Conservation (phyloP, 2,113 vertebrate species). For the Electrona antarctica region DNA sequence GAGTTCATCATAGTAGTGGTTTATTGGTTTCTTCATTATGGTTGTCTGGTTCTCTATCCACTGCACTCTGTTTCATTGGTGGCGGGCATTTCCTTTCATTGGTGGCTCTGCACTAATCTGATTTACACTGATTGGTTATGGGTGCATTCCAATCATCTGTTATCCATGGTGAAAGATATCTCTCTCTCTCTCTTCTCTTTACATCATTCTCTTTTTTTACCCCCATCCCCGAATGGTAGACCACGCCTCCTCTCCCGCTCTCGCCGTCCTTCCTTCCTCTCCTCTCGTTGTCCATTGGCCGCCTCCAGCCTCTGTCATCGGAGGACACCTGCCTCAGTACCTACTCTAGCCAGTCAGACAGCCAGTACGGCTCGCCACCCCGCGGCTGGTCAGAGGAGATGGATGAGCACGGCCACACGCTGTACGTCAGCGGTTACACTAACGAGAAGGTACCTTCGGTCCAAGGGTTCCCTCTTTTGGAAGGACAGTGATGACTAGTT, state of each 20-base stretch:
- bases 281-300: conserved; percentile 68
- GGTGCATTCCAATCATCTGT: conserved; percentile 32
- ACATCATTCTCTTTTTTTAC: neutral
- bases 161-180: conserved; percentile 42
- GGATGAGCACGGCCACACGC: conserved; percentile 92
- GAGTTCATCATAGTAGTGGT: neutral
- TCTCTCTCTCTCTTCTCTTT: neutral
- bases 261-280: conserved; percentile 63
- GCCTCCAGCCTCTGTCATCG: conserved; percentile 86
- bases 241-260: conserved; percentile 62
- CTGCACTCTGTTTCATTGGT: conserved; percentile 19
- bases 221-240: conserved; percentile 31
- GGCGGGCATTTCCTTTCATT: conserved; percentile 22
- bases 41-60: conserved; percentile 28
- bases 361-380: conserved; percentile 92
- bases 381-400: conserved; percentile 95
- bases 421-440: conserved; percentile 96
- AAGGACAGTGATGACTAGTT: neutral
- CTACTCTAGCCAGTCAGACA: conserved; percentile 94
- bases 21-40: neutral
- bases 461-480: conserved; percentile 7
- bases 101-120: conserved; percentile 14
- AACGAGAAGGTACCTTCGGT: conserved; percentile 91
- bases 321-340: conserved; percentile 90
- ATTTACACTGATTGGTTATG: conserved; percentile 15